Percentiles rank a stretch among this genome's conserved stretches.
phyloP scores from a whole-genome alignment of 1,140 invertebrate genomes.

The Cyclargus thomasi region DNA sequence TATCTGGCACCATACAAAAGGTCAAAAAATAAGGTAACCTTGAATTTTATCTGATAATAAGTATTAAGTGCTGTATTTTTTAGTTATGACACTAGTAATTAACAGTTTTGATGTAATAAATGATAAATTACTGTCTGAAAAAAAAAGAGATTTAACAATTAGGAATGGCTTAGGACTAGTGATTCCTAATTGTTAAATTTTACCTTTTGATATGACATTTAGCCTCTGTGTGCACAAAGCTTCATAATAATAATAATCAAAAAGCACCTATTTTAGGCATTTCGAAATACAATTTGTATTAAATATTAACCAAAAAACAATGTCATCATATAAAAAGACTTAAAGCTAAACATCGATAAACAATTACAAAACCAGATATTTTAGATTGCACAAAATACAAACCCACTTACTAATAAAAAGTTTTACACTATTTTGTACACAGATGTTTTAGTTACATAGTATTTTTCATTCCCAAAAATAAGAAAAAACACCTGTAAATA shows the following conservation, averaged over 20 bases:
- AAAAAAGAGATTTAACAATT: not conserved
- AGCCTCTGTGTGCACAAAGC: slow-evolving; percentile 9
- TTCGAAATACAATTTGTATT: not conserved
- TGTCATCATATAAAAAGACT: slow-evolving; percentile 7
- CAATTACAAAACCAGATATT: slow-evolving; percentile 36
- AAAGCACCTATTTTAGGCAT: slow-evolving; percentile 12
- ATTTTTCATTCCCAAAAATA: too few relatives aligned
- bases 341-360: slow-evolving; percentile 10
- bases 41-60: not conserved
- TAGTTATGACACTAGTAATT: not conserved
- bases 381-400: slow-evolving; percentile 55
- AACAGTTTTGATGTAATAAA: not conserved
- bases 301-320: slow-evolving; percentile 6
- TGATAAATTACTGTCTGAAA: not conserved
- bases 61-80: not conserved
- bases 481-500: too few relatives aligned
- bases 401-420: too few relatives aligned
- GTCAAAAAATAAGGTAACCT: not conserved
- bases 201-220: too few relatives aligned
- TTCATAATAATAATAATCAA: not conserved
- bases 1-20: slow-evolving; percentile 2
- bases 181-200: too few relatives aligned
- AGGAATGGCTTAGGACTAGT: not conserved
- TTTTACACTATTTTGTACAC: too few relatives aligned
- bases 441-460: too few relatives aligned